phyloP scores from a whole-genome alignment of 2,113 vertebrate genomes.

The Varanus salvator region DNA sequence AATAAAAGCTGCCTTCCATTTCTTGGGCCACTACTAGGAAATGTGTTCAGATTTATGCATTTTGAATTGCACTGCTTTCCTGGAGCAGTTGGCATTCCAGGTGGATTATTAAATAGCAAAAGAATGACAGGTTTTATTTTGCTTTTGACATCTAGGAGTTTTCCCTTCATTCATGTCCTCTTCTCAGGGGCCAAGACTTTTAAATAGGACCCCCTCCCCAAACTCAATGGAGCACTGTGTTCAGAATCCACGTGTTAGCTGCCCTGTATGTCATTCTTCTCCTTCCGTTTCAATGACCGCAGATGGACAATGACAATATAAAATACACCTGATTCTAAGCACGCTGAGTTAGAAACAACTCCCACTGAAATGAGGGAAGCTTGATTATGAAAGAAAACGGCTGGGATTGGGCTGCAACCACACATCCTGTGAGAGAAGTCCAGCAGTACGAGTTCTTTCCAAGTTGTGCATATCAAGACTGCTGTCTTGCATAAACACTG shows the following conservation, averaged over 20 bases:
- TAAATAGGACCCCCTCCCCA: not conserved
- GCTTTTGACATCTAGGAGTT: not conserved
- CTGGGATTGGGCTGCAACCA: not conserved
- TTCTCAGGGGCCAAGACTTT: not conserved
- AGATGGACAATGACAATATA: too few species aligned
- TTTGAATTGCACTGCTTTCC: not conserved
- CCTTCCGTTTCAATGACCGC: not conserved
- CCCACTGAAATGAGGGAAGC: not conserved
- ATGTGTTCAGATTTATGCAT: not conserved
- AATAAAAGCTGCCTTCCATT: not conserved
- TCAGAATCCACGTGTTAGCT: not conserved
- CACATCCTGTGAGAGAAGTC: not conserved
- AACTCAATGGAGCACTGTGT: too few species aligned
- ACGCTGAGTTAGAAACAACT: not conserved
- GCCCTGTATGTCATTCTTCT: not conserved
- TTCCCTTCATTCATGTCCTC: not conserved
- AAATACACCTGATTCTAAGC: not conserved
- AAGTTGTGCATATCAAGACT: not conserved
- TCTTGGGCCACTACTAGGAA: not conserved
- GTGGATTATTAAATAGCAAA: not conserved
- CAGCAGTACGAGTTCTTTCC: not conserved
- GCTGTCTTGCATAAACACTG: not conserved
- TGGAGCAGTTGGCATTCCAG: not conserved
- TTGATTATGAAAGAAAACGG: not conserved
- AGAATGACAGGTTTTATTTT: not conserved